Evolutionary conservation across 2,797 vertebrate species (phyloP).

Genomic region (Falco biarmicus): DNA sequence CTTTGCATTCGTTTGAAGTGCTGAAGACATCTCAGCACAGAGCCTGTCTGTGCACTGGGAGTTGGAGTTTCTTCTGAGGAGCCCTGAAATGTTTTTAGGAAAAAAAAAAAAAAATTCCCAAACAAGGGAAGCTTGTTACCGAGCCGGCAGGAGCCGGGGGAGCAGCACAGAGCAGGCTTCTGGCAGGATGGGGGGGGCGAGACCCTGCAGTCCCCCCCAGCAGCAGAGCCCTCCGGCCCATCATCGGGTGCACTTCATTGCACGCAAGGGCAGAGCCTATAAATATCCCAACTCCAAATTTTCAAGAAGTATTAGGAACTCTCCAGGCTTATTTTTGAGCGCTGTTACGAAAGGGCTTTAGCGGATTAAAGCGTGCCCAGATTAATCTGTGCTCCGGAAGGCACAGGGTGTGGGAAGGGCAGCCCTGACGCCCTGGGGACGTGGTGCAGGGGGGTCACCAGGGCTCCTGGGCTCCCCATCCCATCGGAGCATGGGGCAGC

Average conservation of each 20-base stretch:
- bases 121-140: constrained; percentile 30
- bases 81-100: background rate
- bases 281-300: constrained; percentile 53
- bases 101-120: background rate
- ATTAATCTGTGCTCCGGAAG: constrained; percentile 20
- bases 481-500: background rate
- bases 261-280: background rate
- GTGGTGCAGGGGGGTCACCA: fast-evolving
- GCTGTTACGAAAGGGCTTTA: constrained; percentile 64
- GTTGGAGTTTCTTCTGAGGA: background rate
- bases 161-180: background rate
- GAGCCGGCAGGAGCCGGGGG: background rate
- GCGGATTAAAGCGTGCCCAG: constrained; percentile 44
- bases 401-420: background rate
- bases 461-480: background rate
- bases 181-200: background rate
- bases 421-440: background rate
- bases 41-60: background rate
- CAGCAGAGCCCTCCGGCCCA: background rate
- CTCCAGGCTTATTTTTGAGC: constrained; percentile 63
- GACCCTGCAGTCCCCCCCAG: background rate
- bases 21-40: constrained; percentile 24
- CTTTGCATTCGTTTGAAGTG: constrained; percentile 14
- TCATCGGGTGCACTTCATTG: fast-evolving
- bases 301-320: constrained; percentile 61